Percentiles rank a stretch among this genome's conserved stretches.
Conservation (phyloP, 2,113 vertebrate species). For the Capreolus pygargus region DNA sequence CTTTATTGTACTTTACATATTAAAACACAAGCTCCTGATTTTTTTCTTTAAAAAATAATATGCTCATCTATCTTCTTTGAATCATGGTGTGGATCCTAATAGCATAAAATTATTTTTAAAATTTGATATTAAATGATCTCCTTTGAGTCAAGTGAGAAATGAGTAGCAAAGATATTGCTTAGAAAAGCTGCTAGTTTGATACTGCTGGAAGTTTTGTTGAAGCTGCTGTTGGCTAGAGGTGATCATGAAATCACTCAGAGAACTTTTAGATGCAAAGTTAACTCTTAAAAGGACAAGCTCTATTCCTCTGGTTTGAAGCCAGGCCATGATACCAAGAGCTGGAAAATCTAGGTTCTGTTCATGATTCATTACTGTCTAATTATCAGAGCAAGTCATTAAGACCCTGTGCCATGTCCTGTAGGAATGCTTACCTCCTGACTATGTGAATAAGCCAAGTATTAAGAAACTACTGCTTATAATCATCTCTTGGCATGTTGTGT, state of each 20-base stretch:
- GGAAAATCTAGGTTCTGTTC: background rate
- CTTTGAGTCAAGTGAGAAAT: constrained; percentile 36
- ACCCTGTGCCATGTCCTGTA: background rate
- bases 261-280: background rate
- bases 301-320: background rate
- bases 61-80: constrained; percentile 33
- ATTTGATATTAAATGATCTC: background rate
- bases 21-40: constrained; percentile 44
- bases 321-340: background rate
- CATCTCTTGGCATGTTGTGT: background rate
- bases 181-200: background rate
- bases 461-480: constrained; percentile 10
- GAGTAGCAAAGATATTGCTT: background rate
- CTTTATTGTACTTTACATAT: constrained; percentile 60
- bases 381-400: background rate
- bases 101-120: constrained; percentile 32
- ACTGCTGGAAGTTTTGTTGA: background rate
- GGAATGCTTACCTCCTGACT: background rate
- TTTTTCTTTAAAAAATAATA: constrained; percentile 42
- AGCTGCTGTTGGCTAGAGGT: background rate
- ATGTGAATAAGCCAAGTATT: background rate
- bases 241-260: background rate
- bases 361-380: background rate
- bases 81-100: constrained; percentile 16
- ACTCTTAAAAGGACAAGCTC: background rate